Conservation (phyloP, 2,113 vertebrate genomes). For the Dipodomys stephensi region DNA sequence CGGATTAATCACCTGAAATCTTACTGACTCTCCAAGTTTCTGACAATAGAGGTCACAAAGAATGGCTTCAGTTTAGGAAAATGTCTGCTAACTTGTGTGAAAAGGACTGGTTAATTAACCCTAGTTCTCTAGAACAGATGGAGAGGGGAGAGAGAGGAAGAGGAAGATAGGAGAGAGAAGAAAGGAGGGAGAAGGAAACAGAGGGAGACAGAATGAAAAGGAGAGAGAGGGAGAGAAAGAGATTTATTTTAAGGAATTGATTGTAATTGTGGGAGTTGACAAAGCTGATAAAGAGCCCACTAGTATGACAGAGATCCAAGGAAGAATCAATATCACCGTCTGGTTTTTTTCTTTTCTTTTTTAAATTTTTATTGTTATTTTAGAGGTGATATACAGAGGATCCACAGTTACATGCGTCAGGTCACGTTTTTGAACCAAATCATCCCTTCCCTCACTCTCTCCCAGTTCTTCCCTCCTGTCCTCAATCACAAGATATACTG, state of each 20-base stretch:
- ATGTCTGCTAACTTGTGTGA: not conserved
- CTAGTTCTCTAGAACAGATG: not conserved
- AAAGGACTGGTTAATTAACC: not conserved
- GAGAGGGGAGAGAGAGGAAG: not conserved
- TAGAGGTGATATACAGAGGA: no score
- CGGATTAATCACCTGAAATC: not conserved
- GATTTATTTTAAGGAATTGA: not conserved
- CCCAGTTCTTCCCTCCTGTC: no score
- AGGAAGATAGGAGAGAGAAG: not conserved
- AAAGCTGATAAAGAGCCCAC: not conserved
- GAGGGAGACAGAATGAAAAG: not conserved
- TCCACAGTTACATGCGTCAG: no score
- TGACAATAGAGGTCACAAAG: not conserved
- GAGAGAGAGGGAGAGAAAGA: not conserved
- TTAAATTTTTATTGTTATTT: no score
- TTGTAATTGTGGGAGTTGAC: not conserved
- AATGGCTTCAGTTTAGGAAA: not conserved
- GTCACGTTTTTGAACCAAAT: no score
- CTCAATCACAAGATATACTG: no score
- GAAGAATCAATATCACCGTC: not conserved
- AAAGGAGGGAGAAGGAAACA: not conserved
- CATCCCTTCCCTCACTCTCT: no score
- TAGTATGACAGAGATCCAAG: not conserved
- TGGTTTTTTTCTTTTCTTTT: no score
- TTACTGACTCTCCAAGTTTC: not conserved